phyloP scores from a whole-genome alignment of 1,140 invertebrate species.

The Elysia chlorotica region DNA sequence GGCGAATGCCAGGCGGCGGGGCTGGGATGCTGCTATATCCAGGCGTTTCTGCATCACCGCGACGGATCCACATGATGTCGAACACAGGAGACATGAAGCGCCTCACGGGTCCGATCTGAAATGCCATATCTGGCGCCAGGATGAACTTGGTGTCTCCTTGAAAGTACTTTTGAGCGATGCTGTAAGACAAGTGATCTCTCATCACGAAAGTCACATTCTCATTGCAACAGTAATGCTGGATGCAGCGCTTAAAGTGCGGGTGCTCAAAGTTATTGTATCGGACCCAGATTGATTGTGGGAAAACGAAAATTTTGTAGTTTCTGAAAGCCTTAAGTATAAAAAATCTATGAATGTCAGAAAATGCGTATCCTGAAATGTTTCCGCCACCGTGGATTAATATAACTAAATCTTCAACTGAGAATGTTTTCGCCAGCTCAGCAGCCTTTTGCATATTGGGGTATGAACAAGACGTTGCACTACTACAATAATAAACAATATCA shows the following conservation, averaged over 20 bases:
- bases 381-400: too few relatives aligned
- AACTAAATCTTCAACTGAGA: too few relatives aligned
- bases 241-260: conserved; percentile 3
- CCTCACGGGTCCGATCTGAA: conserved; percentile 15
- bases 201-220: conserved; percentile 24
- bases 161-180: conserved; percentile 1
- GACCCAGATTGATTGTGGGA: too few relatives aligned
- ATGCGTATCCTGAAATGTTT: too few relatives aligned
- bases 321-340: too few relatives aligned
- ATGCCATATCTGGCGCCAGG: conserved; percentile 20
- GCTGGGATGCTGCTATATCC: neutral
- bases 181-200: conserved; percentile 18
- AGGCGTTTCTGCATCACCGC: neutral
- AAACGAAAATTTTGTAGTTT: too few relatives aligned
- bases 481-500: conserved; percentile 20
- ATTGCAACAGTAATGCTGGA: conserved; percentile 9
- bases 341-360: too few relatives aligned
- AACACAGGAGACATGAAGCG: conserved; percentile 3
- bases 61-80: conserved; percentile 12
- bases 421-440: neutral
- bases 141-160: neutral
- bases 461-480: too few relatives aligned
- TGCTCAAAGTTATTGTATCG: neutral
- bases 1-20: neutral
- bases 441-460: neutral